A percentile compares a stretch with the other conserved stretches of the same genome.
phyloP scores from a whole-genome alignment of 2,113 vertebrate species.

The Lanius ludovicianus region DNA sequence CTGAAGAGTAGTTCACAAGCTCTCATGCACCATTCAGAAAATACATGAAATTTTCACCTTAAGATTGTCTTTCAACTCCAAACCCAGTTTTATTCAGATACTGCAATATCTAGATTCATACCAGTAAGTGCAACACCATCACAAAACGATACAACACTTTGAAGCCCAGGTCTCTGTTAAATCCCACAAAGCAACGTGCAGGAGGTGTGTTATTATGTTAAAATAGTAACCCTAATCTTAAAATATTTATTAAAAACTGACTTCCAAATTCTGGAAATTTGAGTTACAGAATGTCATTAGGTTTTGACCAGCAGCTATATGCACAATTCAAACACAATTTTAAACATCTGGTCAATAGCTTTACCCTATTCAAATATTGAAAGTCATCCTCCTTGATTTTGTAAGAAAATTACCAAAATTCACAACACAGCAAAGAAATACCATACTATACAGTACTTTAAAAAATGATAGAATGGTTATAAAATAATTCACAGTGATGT shows the following conservation, averaged over 20 bases:
- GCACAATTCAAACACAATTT: background rate
- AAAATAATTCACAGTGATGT: background rate
- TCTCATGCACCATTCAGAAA: background rate
- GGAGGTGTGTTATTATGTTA: background rate
- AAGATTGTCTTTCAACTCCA: background rate
- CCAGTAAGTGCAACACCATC: background rate
- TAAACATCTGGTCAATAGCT: background rate
- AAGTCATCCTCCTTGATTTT: background rate
- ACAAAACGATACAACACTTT: background rate
- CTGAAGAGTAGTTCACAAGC: background rate
- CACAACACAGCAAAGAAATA: background rate
- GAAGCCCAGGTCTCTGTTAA: background rate
- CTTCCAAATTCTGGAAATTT: background rate
- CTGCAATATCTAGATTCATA: background rate
- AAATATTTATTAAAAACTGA: background rate
- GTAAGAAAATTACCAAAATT: background rate
- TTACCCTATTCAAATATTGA: background rate
- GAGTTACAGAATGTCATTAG: background rate
- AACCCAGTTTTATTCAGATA: background rate
- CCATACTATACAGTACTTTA: background rate
- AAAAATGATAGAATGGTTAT: background rate
- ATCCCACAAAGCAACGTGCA: background rate
- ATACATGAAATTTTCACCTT: background rate
- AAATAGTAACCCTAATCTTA: background rate
- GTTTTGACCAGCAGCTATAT: background rate